phyloP scores from a whole-genome alignment of 2,888 invertebrate genomes.

The Sphaeridia pumilis region DNA sequence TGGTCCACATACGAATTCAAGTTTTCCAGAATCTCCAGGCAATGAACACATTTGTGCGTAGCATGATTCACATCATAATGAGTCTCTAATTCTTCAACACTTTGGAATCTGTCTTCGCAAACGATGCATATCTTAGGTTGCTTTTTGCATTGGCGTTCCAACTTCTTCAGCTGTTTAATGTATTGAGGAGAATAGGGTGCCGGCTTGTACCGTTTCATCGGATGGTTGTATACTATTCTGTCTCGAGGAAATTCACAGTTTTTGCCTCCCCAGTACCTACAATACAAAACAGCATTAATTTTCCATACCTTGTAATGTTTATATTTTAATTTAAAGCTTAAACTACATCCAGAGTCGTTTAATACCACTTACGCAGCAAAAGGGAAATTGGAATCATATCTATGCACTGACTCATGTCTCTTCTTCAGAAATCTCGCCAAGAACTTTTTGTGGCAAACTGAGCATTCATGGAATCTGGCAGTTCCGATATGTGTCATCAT shows the following conservation, averaged over 20 bases:
- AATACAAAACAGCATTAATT: constrained; percentile 10
- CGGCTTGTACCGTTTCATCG: constrained; percentile 24
- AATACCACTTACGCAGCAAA: constrained; percentile 19
- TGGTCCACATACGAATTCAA: constrained; percentile 3
- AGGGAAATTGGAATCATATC: constrained; percentile 27
- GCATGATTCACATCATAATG: constrained; percentile 13
- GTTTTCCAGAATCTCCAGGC: constrained; percentile 4
- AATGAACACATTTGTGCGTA: constrained; percentile 11
- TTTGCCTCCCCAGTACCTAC: constrained; percentile 12
- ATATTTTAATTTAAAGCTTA: not conserved
- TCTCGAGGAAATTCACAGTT: constrained; percentile 18
- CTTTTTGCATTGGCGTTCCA: constrained; percentile 14
- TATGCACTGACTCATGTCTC: constrained; percentile 32
- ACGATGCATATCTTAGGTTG: constrained; percentile 24
- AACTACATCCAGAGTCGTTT: too few relatives aligned
- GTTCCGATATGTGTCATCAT: constrained; percentile 16
- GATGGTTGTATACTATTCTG: constrained; percentile 25
- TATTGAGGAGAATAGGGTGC: constrained; percentile 24
- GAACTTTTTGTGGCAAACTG: constrained; percentile 27
- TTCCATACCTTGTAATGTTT: not conserved
- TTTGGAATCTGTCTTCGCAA: constrained; percentile 19
- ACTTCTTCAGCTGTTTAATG: constrained; percentile 14
- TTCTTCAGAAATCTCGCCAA: constrained; percentile 26
- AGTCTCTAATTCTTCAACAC: constrained; percentile 11
- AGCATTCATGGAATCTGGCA: constrained; percentile 28